These are phyloP conservation scores for Coronaproctus castanopsis DNA, from an alignment of 2,888 invertebrate species.

Conservation along the genomic window DNA sequence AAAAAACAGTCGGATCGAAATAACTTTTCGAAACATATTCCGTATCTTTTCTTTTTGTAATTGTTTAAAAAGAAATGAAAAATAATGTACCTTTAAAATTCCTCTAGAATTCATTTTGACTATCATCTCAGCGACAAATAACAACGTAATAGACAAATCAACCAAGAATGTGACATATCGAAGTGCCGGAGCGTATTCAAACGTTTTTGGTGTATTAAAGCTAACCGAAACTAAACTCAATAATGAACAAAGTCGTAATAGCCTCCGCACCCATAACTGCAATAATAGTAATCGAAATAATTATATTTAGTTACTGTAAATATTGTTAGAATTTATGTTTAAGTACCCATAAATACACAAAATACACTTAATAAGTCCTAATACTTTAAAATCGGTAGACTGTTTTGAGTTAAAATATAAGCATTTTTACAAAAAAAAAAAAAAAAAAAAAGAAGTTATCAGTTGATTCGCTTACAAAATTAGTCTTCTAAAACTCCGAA, in stretches of 20 bases:
- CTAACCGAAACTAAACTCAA: conserved; percentile 89
- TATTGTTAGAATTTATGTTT: too few species aligned
- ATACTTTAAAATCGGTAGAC: too few species aligned
- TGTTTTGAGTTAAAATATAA: too few species aligned
- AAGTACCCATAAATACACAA: too few species aligned
- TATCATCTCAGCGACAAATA: conserved; percentile 96
- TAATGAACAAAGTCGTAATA: conserved; percentile 75
- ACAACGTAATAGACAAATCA: conserved; percentile 71
- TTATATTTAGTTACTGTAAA: neutral
- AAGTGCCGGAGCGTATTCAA: conserved; percentile 66
- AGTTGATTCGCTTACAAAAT: too few species aligned
- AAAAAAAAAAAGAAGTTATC: too few species aligned
- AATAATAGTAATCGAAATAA: too few species aligned
- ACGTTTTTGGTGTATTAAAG: conserved; percentile 92
- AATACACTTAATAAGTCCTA: too few species aligned
- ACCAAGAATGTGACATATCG: conserved; percentile 77
- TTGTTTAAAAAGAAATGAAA: neutral
- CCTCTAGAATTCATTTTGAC: conserved; percentile 96
- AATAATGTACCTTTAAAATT: conserved; percentile 46
- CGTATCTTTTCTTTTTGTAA: neutral
- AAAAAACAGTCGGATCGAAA: neutral
- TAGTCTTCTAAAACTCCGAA: too few species aligned
- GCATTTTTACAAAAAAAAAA: too few species aligned
- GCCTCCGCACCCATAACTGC: conserved; percentile 68
- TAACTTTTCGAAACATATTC: neutral